A percentile compares a stretch with the other conserved stretches of the same genome.
phyloP scores from a whole-genome alignment of 2,113 vertebrate species.

The Microtus richardsoni region DNA sequence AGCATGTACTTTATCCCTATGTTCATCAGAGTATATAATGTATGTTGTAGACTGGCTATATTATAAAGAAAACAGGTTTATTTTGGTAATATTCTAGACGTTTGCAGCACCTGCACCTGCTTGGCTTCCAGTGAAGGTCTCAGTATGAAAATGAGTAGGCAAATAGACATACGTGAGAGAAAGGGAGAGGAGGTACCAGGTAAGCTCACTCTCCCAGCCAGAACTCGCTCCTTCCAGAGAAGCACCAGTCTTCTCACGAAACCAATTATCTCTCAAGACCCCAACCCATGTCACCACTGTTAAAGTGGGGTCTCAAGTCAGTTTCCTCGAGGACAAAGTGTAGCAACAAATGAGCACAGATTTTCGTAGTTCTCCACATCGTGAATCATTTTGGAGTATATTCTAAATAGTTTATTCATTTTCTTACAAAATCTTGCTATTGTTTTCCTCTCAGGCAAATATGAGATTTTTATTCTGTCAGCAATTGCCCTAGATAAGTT shows the following conservation, averaged over 20 bases:
- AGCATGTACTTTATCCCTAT: background rate
- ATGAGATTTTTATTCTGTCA: slow-evolving; percentile 1
- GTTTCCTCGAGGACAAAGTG: background rate
- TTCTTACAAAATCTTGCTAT: background rate
- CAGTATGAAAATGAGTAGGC: background rate
- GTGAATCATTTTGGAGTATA: background rate
- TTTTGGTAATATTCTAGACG: background rate
- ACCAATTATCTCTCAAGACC: background rate
- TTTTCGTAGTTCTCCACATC: background rate
- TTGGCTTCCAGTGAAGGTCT: background rate
- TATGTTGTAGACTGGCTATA: background rate
- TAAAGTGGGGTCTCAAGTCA: background rate
- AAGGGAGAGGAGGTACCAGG: background rate
- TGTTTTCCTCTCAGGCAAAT: background rate
- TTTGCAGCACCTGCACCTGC: background rate
- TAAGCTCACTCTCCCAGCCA: background rate
- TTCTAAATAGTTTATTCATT: background rate
- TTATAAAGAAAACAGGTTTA: background rate
- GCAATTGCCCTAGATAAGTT: background rate
- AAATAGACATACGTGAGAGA: background rate
- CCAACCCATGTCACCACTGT: background rate
- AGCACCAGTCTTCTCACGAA: background rate
- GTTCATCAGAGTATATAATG: background rate
- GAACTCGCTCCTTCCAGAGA: background rate
- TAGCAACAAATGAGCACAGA: background rate